Percentiles rank a stretch among this genome's conserved stretches.
These are phyloP conservation scores for Microtus montanus DNA, from an alignment of 2,113 vertebrate genomes.

Conservation along the genomic window DNA sequence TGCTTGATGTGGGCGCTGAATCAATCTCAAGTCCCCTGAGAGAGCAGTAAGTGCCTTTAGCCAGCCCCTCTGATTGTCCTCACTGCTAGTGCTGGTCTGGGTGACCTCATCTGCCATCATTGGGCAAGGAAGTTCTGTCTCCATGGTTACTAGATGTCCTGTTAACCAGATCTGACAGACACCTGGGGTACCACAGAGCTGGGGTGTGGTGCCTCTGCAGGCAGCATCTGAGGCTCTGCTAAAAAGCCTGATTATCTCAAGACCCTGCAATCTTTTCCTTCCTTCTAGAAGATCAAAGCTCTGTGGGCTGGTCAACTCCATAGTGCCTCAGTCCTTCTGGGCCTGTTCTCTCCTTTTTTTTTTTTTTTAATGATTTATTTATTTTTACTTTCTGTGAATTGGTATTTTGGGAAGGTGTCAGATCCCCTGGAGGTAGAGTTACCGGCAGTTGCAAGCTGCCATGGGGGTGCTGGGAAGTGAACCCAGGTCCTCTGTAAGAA, in stretches of 20 bases:
- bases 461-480: no score
- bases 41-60: background rate
- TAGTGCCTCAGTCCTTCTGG: background rate
- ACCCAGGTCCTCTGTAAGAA: no score
- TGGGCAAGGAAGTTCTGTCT: background rate
- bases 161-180: background rate
- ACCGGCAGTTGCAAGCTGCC: no score
- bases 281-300: background rate
- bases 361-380: no score
- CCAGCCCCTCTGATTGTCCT: background rate
- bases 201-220: background rate
- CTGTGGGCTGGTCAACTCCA: background rate
- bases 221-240: background rate
- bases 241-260: background rate
- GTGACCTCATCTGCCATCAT: background rate
- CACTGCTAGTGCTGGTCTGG: background rate
- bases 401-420: no score
- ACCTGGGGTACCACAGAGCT: background rate
- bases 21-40: background rate
- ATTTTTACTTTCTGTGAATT: no score
- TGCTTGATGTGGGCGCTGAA: background rate
- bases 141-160: background rate
- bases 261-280: background rate
- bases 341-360: background rate
- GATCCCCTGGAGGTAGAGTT: no score